Evolutionary conservation across 64 coral and sea anemone genomes (phyloP).

Genomic region (Pocillopora damicornis): DNA sequence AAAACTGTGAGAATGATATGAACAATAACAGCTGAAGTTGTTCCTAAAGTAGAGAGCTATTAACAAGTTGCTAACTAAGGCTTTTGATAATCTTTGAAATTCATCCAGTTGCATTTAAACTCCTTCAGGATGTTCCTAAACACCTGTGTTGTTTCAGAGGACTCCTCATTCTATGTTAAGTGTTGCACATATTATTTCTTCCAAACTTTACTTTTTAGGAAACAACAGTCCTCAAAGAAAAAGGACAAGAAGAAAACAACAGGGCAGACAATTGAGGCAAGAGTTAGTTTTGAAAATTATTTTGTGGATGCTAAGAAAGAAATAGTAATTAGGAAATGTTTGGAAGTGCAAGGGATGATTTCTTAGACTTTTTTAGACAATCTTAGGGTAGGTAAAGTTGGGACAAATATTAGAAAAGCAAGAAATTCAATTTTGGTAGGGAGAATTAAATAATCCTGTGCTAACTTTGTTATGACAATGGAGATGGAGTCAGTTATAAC

Average conservation of each 20-base stretch:
- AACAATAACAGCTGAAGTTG: too few relatives aligned
- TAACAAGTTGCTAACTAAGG: too few relatives aligned
- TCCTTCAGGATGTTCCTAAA: background rate
- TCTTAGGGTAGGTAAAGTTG: background rate
- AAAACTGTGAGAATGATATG: too few relatives aligned
- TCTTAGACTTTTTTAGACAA: background rate
- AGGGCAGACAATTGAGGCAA: background rate
- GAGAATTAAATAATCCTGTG: background rate
- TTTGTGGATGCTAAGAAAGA: background rate
- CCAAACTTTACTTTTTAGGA: background rate
- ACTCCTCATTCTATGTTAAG: background rate
- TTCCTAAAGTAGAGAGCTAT: too few relatives aligned
- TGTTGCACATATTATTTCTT: background rate
- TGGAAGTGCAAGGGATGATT: too few relatives aligned
- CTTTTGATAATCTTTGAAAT: too few relatives aligned
- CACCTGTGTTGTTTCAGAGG: background rate
- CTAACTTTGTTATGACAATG: too few relatives aligned
- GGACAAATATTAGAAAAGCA: background rate
- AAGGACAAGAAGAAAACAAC: conserved; percentile 47
- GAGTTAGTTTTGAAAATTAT: background rate
- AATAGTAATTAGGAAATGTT: background rate
- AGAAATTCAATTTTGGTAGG: background rate
- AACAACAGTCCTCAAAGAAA: conserved; percentile 26
- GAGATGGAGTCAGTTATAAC: too few relatives aligned
- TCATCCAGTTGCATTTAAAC: too few relatives aligned